Evolutionary conservation across 2,113 vertebrate genomes (phyloP).

Genomic region (Lasiurus borealis): DNA sequence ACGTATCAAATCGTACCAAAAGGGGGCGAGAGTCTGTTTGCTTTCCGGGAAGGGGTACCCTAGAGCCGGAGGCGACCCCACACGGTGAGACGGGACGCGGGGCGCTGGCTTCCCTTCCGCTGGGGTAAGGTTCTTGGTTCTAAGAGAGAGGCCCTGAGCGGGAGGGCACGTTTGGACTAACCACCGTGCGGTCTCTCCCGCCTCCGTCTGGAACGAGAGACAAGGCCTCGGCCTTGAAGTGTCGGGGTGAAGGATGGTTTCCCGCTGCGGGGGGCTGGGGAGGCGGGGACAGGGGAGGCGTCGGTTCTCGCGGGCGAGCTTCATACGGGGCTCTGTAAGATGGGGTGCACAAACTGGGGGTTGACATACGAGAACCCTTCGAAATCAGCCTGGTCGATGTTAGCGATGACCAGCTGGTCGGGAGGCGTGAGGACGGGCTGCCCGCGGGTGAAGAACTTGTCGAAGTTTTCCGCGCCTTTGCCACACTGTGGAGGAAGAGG

Average conservation of each 20-base stretch:
- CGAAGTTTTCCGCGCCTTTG: constrained; percentile 98
- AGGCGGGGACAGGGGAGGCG: neutral
- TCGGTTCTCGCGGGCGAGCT: constrained; percentile 49
- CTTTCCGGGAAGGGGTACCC: constrained; percentile 62
- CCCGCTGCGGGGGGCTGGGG: neutral
- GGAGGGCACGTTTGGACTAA: constrained; percentile 64
- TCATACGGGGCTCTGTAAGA: constrained; percentile 94
- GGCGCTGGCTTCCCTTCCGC: constrained; percentile 43
- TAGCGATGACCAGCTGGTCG: constrained; percentile 98
- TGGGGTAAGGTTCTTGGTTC: constrained; percentile 64
- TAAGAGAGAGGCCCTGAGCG: constrained; percentile 78
- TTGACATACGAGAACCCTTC: constrained; percentile 98
- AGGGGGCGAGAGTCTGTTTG: constrained; percentile 54
- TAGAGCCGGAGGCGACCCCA: constrained; percentile 70
- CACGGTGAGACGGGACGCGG: constrained; percentile 64
- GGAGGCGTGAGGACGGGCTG: constrained; percentile 97
- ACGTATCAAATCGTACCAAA: constrained; percentile 81
- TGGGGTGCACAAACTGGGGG: constrained; percentile 93
- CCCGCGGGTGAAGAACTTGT: constrained; percentile 98
- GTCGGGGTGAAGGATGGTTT: constrained; percentile 80
- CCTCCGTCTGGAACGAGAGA: constrained; percentile 73
- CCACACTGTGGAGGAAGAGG: constrained; percentile 90
- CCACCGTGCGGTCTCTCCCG: constrained; percentile 85
- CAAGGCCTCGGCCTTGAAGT: constrained; percentile 82
- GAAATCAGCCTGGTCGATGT: constrained; percentile 99